phyloP scores from a whole-genome alignment of 2,888 invertebrate genomes.

The Argynnis bischoffii region DNA sequence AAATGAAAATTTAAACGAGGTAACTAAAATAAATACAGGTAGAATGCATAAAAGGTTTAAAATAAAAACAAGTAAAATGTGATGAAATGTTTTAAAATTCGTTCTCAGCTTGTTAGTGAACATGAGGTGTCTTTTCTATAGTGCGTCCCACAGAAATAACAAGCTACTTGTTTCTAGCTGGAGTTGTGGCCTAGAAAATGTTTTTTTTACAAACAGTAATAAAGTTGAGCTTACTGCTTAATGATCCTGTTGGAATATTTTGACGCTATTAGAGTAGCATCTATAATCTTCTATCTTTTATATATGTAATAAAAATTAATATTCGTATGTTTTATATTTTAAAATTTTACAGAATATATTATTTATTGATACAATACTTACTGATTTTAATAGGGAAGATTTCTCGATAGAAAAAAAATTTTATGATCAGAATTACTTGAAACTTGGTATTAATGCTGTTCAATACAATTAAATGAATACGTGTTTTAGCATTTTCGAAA shows the following conservation, averaged over 20 bases:
- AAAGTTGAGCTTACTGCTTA: conserved; percentile 11
- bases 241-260: too few relatives aligned
- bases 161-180: conserved; percentile 39
- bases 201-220: conserved; percentile 34
- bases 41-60: conserved; percentile 6
- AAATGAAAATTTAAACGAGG: too few relatives aligned
- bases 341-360: background rate
- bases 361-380: too few relatives aligned
- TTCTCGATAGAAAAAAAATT: too few relatives aligned
- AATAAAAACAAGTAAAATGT: conserved; percentile 27
- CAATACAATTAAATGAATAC: too few relatives aligned
- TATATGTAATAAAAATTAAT: background rate
- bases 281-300: background rate
- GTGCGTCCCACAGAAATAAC: conserved; percentile 42
- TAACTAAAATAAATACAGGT: background rate
- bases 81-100: conserved; percentile 39
- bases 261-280: too few relatives aligned
- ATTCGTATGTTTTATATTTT: background rate
- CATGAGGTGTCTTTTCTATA: conserved; percentile 39
- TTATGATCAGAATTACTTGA: too few relatives aligned
- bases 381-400: too few relatives aligned
- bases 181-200: conserved; percentile 36
- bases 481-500: too few relatives aligned
- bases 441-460: too few relatives aligned
- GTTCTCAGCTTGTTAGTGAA: conserved; percentile 42